These are phyloP conservation scores for Contarinia nasturtii DNA, from an alignment of 1,140 invertebrate genomes.

Conservation along the genomic window DNA sequence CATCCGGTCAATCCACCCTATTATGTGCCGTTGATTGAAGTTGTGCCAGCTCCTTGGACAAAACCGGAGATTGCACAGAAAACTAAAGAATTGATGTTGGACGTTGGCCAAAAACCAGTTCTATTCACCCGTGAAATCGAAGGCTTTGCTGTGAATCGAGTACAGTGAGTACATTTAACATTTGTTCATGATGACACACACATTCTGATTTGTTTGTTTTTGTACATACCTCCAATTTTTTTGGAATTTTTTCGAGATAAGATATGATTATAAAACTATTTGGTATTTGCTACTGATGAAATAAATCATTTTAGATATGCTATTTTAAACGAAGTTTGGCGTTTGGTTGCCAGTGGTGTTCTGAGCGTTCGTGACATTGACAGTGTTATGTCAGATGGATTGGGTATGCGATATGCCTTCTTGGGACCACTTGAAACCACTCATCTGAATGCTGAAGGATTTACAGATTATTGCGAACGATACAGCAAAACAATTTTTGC, in stretches of 20 bases:
- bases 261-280: too few species aligned
- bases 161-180: conserved; percentile 45
- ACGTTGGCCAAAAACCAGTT: conserved; percentile 82
- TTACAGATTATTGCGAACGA: conserved; percentile 29
- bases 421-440: conserved; percentile 84
- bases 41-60: conserved; percentile 85
- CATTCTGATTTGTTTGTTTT: too few species aligned
- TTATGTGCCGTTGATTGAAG: conserved; percentile 82
- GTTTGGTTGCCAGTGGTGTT: conserved; percentile 65
- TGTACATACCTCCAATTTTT: not conserved
- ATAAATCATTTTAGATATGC: conserved; percentile 46
- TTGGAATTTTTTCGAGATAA: too few species aligned
- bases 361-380: conserved; percentile 79
- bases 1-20: conserved; percentile 96
- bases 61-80: conserved; percentile 29
- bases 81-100: conserved; percentile 58
- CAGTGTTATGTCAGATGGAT: conserved; percentile 81
- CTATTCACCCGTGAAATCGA: conserved; percentile 66
- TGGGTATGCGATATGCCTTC: conserved; percentile 90
- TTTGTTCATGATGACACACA: too few species aligned
- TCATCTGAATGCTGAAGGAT: conserved; percentile 86
- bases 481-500: conserved; percentile 64
- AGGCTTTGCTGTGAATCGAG: conserved; percentile 84
- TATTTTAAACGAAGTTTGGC: conserved; percentile 83
- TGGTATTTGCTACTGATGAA: not conserved